These are phyloP conservation scores for Artibeus jamaicensis DNA, from an alignment of 2,797 vertebrate genomes.

Conservation along the genomic window DNA sequence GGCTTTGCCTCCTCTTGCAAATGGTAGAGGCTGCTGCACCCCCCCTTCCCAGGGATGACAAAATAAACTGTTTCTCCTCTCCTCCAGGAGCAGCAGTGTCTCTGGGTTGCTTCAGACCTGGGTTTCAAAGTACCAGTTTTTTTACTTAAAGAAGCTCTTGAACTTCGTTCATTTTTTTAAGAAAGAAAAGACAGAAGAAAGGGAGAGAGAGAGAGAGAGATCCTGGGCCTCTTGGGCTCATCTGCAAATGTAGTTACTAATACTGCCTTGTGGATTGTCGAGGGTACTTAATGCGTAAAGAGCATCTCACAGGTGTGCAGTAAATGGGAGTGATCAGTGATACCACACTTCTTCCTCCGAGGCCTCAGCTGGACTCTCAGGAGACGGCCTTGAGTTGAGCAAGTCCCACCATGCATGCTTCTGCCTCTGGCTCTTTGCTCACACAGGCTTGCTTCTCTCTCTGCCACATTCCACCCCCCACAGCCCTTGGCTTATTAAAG, in stretches of 20 bases:
- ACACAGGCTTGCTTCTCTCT: not conserved
- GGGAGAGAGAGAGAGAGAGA: too few species aligned
- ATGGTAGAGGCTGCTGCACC: too few species aligned
- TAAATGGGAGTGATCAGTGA: not conserved
- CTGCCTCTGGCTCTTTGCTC: not conserved
- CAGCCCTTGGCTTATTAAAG: not conserved
- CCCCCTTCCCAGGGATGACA: not conserved
- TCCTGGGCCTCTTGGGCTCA: not conserved
- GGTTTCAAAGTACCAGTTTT: not conserved
- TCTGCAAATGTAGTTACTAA: not conserved
- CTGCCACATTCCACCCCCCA: not conserved
- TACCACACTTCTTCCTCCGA: not conserved
- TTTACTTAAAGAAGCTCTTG: not conserved
- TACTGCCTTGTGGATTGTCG: not conserved
- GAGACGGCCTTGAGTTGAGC: not conserved
- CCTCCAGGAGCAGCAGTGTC: not conserved
- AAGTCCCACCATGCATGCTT: fast-evolving
- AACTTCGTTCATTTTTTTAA: not conserved
- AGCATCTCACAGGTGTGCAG: too few species aligned
- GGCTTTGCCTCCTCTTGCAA: not conserved
- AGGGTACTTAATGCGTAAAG: not conserved
- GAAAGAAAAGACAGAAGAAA: not conserved
- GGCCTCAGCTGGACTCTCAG: not conserved
- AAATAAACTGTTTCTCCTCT: not conserved
- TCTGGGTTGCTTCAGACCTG: not conserved